phyloP scores from a whole-genome alignment of 92 coral and sea anemone species.

The Porites divaricata region DNA sequence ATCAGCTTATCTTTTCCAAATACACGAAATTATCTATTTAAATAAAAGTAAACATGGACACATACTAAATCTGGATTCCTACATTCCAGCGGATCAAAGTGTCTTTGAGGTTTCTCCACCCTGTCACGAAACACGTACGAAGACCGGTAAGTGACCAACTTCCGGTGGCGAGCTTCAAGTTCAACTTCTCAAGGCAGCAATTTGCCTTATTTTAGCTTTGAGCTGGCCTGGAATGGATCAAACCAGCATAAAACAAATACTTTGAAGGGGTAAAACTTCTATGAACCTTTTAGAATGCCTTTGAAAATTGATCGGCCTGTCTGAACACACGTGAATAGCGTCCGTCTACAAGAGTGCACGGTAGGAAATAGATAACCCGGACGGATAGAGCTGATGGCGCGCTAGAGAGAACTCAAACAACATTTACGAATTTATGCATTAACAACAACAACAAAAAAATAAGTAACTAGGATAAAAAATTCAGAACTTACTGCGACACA shows the following conservation, averaged over 20 bases:
- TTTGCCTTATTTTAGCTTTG: neutral
- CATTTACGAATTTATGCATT: neutral
- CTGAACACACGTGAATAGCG: neutral
- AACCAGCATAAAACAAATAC: neutral
- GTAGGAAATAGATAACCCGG: neutral
- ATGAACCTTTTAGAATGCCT: too few relatives aligned
- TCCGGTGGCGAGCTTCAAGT: slow-evolving; percentile 26
- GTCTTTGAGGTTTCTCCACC: slow-evolving; percentile 13
- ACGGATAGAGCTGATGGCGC: neutral
- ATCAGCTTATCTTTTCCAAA: too few relatives aligned
- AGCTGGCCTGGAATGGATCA: neutral
- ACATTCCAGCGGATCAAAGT: slow-evolving; percentile 17
- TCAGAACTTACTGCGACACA: slow-evolving; percentile 82
- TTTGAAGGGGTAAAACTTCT: too few relatives aligned
- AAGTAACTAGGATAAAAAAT: neutral
- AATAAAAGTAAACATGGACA: slow-evolving; percentile 1
- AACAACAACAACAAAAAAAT: neutral
- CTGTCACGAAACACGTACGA: slow-evolving; percentile 25
- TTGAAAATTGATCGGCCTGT: neutral
- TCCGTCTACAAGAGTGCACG: neutral
- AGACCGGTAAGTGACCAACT: slow-evolving; percentile 11
- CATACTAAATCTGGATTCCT: slow-evolving; percentile 25
- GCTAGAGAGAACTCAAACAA: slow-evolving; percentile 17
- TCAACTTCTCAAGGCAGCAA: neutral
- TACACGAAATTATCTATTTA: too few relatives aligned